Percentiles rank a stretch among this genome's conserved stretches.
These are phyloP conservation scores for Potamilus streckersoni DNA, from an alignment of 1,140 invertebrate species.

Conservation along the genomic window DNA sequence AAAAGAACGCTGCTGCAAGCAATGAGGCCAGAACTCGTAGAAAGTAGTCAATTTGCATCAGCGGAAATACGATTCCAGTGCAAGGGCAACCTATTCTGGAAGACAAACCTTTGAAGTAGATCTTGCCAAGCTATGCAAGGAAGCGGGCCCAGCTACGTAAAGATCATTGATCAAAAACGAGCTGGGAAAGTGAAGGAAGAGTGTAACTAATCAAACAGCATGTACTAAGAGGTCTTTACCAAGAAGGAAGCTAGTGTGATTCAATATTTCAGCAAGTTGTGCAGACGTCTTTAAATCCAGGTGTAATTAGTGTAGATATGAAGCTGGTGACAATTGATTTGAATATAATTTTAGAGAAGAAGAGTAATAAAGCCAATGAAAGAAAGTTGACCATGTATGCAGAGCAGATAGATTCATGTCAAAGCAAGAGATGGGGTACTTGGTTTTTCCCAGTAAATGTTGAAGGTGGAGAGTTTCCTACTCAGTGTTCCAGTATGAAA, in stretches of 20 bases:
- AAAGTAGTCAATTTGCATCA: conserved; percentile 3
- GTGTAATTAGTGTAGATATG: no score
- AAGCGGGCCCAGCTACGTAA: conserved; percentile 13
- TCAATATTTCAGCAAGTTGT: conserved; percentile 1
- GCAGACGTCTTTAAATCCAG: no score
- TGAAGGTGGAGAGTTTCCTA: no score
- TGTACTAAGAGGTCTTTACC: conserved; percentile 9
- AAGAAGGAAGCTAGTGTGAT: conserved; percentile 12
- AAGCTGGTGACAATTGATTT: no score
- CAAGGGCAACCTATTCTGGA: conserved; percentile 11
- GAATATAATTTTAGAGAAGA: no score
- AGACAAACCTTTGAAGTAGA: conserved; percentile 9
- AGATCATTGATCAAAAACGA: conserved; percentile 3
- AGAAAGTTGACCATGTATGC: no score
- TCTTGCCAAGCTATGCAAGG: conserved; percentile 2
- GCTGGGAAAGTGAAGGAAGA: conserved; percentile 12
- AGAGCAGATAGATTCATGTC: no score
- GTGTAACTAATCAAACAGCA: conserved; percentile 12
- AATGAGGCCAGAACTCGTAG: conserved; percentile 3
- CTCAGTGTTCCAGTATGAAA: no score
- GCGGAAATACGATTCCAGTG: not conserved
- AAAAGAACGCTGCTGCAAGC: conserved; percentile 3
- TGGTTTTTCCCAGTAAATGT: no score
- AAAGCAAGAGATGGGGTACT: no score
- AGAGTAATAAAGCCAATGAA: no score